Evolutionary conservation across 2,113 vertebrate genomes (phyloP), one percentile per base, ranked within the genome.

Genomic region (Serilophus lunatus): DNA sequence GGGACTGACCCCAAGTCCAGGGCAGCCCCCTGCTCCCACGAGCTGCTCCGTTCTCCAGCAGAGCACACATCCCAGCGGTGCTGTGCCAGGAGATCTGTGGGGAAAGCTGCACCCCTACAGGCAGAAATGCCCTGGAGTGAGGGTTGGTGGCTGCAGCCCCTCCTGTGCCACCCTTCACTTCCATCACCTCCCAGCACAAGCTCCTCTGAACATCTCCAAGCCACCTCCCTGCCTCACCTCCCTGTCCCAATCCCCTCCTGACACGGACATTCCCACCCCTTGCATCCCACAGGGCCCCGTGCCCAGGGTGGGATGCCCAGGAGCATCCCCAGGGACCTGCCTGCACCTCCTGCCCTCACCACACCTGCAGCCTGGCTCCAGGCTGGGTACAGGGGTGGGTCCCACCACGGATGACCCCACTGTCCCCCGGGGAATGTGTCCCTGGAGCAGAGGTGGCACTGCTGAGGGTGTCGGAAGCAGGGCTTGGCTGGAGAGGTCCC

Each of bases 51-150:
- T 10, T 53, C 40, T 47, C 31, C 71, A 5, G n/a, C 49, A 17
- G 17, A 50, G 24, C 0, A 1, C 38, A 7, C 4, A 0, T 24
- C 50, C 54, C 7, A 1, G 3, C 5, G 0, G 23, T 16, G 59
- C 14, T 44, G 19, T 35, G 7, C 1, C 1, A 57, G 54, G 18
- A 26, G 74, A 17, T 33, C 40, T 13, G 45, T 0, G 1, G 40
- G 50, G 17, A 5, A 5, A 64, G 12, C 79, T 49, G 23, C 79
- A 20, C 4, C 45, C 57, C 3, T 1, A n/a, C 61, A 18, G 54
- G 54, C 38, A 70, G 50, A 18, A 84, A 49, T 16, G 26, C 17
- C 54, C 42, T 0, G 0, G 23, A 19, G 4, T 3, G 3, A n/a
- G 50, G 20, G 3, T 0, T 3, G 28, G 53, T 24, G 28, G 29